Base-by-base conservation (phyloP, 2,113 vertebrate genomes). In the Smithornis capensis region DNA sequence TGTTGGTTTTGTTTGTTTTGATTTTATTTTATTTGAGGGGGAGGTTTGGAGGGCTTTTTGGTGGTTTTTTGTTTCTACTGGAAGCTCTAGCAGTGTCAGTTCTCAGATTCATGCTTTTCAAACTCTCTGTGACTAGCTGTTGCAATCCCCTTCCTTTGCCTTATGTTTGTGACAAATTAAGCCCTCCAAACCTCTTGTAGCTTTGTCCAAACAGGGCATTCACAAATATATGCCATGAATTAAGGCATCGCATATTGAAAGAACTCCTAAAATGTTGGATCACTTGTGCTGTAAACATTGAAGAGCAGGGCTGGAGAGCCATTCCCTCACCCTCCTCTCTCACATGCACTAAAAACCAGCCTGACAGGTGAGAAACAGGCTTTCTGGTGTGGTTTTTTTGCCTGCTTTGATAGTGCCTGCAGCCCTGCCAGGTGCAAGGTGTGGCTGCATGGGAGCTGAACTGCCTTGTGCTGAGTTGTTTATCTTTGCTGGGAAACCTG, bases 391-490 rank as follows among this genome's bases (percentile, higher is more conserved):
- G 90, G 82, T 28, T 89, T 92, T 85, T 89, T 24, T 84, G 42
- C 81, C 84, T 92, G 93, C 90, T 92, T 74, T 87, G 83, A 92
- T 74, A 92, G 81, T 57, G 76, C 91, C 85, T 89, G 80, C 24
- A 62, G 87, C 94, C 60, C 62, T 87, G 37, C 79, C 96, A 94
- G 91, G 83, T 97, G 94, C 52, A 75, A 93, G 94, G 96, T 95
- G 96, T 93, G 92, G 91, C 91, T 62, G 90, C 81, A 79, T 92
- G 92, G 63, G 91, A 96, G 92, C 89, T 87, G 67, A 90, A 24
- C 69, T 83, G 62, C 92, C 77, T 83, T 81, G 27, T 94, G 88
- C 83, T 1, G 55, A 84, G 79, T n/a, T 95, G 90, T 97, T 95
- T 93, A 23, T 90, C 88, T 92, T 68, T 86, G 73, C 83, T 84